Conservation (phyloP, 2,113 vertebrate species). For the Sterrhoptilus dennistouni region DNA sequence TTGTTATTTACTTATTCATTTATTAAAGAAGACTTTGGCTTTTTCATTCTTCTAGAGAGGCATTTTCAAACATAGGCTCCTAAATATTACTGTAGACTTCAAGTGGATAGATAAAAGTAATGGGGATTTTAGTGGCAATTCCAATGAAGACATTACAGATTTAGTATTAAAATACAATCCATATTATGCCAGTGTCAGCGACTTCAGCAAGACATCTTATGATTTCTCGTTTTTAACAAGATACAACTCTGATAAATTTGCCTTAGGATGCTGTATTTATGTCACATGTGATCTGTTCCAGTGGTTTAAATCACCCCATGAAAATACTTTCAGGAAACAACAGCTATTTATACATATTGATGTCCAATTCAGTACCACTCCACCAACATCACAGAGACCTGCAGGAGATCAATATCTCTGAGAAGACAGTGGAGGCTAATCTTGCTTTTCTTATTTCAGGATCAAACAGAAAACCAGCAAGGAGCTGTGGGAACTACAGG, state of each 20-base stretch:
- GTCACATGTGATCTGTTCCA: not conserved
- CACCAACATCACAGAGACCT: not conserved
- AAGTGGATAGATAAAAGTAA: not conserved
- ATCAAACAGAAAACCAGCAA: slow-evolving; percentile 40
- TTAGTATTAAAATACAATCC: not conserved
- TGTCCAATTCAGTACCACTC: not conserved
- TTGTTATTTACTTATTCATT: not conserved
- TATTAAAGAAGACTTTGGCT: not conserved
- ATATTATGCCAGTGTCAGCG: not conserved
- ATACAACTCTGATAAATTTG: not conserved
- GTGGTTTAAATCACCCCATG: not conserved
- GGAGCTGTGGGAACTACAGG: slow-evolving; percentile 14
- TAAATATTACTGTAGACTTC: not conserved
- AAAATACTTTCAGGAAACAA: slow-evolving; percentile 30
- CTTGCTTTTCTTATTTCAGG: not conserved
- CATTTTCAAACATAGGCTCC: not conserved
- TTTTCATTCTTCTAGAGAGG: not conserved
- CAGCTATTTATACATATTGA: not conserved
- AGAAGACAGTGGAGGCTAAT: not conserved
- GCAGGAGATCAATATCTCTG: not conserved
- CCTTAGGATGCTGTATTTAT: not conserved
- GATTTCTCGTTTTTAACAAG: not conserved
- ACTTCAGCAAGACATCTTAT: not conserved
- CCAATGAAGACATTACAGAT: not conserved
- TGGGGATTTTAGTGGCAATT: not conserved